Evolutionary conservation across 1,140 invertebrate genomes (phyloP).

Genomic region (Brachionus koreanus): DNA sequence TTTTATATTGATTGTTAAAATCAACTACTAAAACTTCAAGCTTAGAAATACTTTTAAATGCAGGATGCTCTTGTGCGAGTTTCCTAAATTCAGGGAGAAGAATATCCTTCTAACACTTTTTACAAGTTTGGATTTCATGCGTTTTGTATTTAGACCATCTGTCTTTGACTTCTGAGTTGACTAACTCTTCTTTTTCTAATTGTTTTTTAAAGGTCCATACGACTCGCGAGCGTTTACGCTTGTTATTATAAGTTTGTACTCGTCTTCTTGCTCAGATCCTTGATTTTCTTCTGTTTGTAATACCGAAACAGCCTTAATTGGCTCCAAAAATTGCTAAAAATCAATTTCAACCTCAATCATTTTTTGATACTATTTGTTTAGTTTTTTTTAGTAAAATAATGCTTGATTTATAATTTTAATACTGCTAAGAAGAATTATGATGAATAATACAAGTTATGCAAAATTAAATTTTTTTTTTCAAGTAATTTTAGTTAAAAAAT

Average conservation of each 20-base stretch:
- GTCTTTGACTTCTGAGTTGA: too few species aligned
- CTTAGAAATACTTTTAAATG: too few species aligned
- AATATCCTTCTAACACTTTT: too few species aligned
- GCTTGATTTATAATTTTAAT: not conserved
- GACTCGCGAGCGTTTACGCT: not conserved
- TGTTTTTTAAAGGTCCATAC: not conserved
- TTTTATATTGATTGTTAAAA: too few species aligned
- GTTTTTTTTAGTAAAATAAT: conserved; percentile 17
- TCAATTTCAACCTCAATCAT: not conserved
- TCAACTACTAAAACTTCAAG: too few species aligned
- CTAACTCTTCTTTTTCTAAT: too few species aligned
- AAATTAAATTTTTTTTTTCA: not conserved
- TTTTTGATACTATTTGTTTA: not conserved
- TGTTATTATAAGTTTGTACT: not conserved
- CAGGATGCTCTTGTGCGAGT: too few species aligned
- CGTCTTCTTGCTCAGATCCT: not conserved
- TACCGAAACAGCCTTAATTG: not conserved
- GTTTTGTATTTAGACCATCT: too few species aligned
- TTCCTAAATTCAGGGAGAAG: too few species aligned
- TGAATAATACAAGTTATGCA: not conserved
- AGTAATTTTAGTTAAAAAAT: conserved; percentile 9
- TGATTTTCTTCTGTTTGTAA: not conserved
- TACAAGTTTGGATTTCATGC: too few species aligned
- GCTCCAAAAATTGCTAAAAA: not conserved
- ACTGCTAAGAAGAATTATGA: not conserved